A percentile compares a stretch with the other conserved stretches of the same genome.
Conservation (phyloP, 2,888 invertebrate genomes). For the Mongoloraphidia duomilia region DNA sequence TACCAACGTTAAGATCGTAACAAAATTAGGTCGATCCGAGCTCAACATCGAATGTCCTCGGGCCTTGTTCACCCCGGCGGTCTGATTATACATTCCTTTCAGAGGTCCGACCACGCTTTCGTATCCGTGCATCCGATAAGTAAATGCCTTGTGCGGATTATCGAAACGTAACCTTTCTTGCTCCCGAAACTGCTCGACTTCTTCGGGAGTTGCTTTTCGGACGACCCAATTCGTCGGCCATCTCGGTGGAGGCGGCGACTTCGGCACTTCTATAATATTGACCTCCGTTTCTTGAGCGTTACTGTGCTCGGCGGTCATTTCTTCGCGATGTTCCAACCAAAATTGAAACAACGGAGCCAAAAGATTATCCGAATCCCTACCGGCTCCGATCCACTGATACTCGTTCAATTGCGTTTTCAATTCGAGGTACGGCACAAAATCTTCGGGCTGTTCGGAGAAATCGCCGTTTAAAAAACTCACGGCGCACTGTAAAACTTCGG, state of each 20-base stretch:
- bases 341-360: conserved; percentile 60
- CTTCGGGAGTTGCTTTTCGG: conserved; percentile 59
- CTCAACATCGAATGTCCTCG: conserved; percentile 74
- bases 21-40: conserved; percentile 74
- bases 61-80: conserved; percentile 43
- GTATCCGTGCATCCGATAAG: conserved; percentile 76
- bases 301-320: conserved; percentile 22
- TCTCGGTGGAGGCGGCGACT: conserved; percentile 40
- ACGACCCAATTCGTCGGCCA: conserved; percentile 76
- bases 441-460: conserved; percentile 63
- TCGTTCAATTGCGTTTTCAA: conserved; percentile 56
- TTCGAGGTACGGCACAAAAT: conserved; percentile 80
- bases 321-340: conserved; percentile 55
- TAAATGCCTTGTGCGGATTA: conserved; percentile 82
- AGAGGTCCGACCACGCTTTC: conserved; percentile 72
- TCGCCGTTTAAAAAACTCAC: conserved; percentile 75
- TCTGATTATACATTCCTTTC: conserved; percentile 60
- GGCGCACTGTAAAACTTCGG: conserved; percentile 58
- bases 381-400: conserved; percentile 91
- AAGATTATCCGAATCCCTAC: conserved; percentile 73
- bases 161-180: conserved; percentile 77
- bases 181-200: conserved; percentile 58
- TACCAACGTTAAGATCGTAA: conserved; percentile 81
- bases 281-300: conserved; percentile 11
- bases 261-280: conserved; percentile 18